Evolutionary conservation across 2,113 vertebrate species (phyloP).

Genomic region (Variabilichromis moorii): DNA sequence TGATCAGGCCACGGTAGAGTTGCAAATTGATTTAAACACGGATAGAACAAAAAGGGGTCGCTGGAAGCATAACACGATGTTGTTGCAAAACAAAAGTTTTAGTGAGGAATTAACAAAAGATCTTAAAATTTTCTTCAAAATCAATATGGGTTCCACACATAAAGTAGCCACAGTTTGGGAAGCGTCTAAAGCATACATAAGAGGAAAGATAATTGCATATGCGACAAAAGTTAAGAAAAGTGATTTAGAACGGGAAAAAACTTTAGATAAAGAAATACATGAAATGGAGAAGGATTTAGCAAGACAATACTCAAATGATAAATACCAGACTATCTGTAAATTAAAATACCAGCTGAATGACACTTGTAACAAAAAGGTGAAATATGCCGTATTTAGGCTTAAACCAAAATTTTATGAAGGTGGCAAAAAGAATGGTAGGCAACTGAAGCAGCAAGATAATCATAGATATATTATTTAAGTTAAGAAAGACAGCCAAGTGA

Average conservation of each 20-base stretch:
- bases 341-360: background rate
- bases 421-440: background rate
- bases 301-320: background rate
- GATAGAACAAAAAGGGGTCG: background rate
- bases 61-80: background rate
- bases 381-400: background rate
- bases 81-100: background rate
- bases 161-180: background rate
- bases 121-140: background rate
- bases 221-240: background rate
- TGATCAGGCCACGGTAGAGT: background rate
- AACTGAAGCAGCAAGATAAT: background rate
- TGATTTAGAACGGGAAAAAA: background rate
- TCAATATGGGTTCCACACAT: background rate
- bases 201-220: background rate
- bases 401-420: background rate
- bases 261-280: background rate
- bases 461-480: background rate
- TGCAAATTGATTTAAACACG: background rate
- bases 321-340: background rate
- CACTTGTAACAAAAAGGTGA: background rate
- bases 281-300: background rate
- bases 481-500: background rate
- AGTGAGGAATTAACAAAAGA: background rate
- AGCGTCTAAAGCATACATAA: background rate